A percentile compares a stretch with the other conserved stretches of the same genome.
Conservation (phyloP, 2,797 vertebrate species). For the Fistularia commersonii region DNA sequence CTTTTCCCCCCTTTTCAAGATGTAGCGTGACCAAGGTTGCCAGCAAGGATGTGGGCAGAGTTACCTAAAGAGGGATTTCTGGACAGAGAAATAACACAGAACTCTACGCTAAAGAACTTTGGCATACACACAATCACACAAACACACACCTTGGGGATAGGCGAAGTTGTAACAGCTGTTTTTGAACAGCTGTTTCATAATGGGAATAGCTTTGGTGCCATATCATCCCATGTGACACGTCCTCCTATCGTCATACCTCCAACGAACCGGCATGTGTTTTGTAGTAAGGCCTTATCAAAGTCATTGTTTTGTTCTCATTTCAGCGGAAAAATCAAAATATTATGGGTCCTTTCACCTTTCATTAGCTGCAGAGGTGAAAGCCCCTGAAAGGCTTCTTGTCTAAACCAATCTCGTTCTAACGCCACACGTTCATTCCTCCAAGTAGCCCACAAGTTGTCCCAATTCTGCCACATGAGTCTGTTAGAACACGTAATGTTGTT, state of each 20-base stretch:
- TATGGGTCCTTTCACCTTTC: conserved; percentile 8
- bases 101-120: no score
- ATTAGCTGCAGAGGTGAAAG: neutral
- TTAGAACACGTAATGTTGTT: neutral
- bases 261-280: neutral
- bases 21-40: no score
- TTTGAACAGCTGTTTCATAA: no score
- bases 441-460: neutral
- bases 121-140: no score
- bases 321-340: conserved; percentile 10
- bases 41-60: no score
- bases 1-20: conserved; percentile 5
- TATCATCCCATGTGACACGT: conserved; percentile 33
- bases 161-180: no score
- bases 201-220: no score
- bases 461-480: neutral
- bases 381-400: conserved; percentile 9
- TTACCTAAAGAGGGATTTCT: no score
- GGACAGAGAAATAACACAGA: no score
- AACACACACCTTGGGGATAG: no score
- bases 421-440: conserved; percentile 2
- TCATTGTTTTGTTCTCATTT: conserved; percentile 35
- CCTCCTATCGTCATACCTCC: conserved; percentile 47
- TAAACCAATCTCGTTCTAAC: conserved; percentile 1
- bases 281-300: conserved; percentile 17